Base-by-base conservation (phyloP, 2,113 vertebrate genomes). In the Tragelaphus buxtoni region DNA sequence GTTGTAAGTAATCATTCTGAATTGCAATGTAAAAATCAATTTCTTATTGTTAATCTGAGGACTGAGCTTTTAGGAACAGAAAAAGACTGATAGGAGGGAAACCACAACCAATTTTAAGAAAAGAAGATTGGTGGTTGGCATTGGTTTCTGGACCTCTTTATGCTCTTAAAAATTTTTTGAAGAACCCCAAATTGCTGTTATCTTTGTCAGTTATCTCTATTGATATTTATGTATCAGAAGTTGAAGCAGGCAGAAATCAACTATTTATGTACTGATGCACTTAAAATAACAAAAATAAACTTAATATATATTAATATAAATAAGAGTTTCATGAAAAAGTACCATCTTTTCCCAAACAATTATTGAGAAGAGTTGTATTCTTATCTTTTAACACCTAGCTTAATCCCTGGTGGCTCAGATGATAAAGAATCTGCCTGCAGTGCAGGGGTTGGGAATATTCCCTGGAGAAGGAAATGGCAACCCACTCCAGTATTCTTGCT, bases 11-110 rank as follows among this genome's bases (percentile, higher is more conserved):
- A 94, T 39, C 56, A 80, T 84, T 53, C 88, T 90, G 47, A 20
- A 94, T 77, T 93, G 47, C 49, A 96, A 84, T 58, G 49, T 24
- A 92, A 92, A 94, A 90, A 88, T 93, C 42, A 94, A 85, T 94
- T 88, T 85, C 77, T 90, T 88, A 85, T 74, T 90, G 74, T 94
- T 45, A 86, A 72, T 61, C 35, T 94, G 69, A 94, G 58, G 55
- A 93, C 42, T 81, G 72, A 92, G 4, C 14, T n/a, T 96, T 76
- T 92, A 88, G 61, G 28, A 94, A 88, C 4, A 94, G 51, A 88
- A 93, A 95, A 97, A 65, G 5, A 91, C 16, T 65, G 49, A 94
- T 42, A 94, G 53, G n/a, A 94, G 7, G 18, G 22, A 90, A 94
- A 81, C 12, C 35, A 74, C 58, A 88, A 53, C 22, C 63, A 84